Evolutionary conservation across 1,140 invertebrate genomes (phyloP).

Genomic region (Drosophila leontia): DNA sequence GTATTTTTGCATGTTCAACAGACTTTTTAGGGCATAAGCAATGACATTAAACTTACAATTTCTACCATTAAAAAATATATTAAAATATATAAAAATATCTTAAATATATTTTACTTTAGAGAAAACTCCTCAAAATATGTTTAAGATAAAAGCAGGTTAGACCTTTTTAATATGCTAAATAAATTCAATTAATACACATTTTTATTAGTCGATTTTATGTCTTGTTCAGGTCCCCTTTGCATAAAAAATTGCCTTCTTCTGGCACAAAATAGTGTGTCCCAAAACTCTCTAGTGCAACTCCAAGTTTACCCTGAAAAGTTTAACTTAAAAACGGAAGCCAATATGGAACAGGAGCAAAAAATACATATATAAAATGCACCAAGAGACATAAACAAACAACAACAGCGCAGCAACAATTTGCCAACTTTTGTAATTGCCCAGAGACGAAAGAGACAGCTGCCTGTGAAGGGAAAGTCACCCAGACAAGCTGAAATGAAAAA

Average conservation of each 20-base stretch:
- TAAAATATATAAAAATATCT: no score
- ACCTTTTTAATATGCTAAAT: background rate
- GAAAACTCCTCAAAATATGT: no score
- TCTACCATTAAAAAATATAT: background rate
- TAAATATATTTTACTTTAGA: background rate
- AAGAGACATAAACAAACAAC: conserved; percentile 52
- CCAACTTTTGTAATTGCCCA: conserved; percentile 65
- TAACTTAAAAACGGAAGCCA: conserved; percentile 22
- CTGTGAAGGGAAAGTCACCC: background rate
- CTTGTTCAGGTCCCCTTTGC: background rate
- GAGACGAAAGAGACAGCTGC: conserved; percentile 4
- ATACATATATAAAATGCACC: conserved; percentile 41
- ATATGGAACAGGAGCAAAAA: conserved; percentile 5
- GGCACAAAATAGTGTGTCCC: background rate
- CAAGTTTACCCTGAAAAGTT: conserved; percentile 25
- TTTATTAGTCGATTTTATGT: background rate
- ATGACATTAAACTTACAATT: background rate
- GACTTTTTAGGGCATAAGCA: background rate
- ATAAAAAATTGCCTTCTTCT: no score
- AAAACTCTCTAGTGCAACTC: background rate
- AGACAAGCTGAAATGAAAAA: conserved; percentile 53
- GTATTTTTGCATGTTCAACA: conserved; percentile 3
- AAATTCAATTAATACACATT: background rate
- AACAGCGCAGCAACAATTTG: conserved; percentile 39
- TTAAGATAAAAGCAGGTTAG: background rate